phyloP scores from a whole-genome alignment of 2,888 invertebrate species.

The Pocota personata region DNA sequence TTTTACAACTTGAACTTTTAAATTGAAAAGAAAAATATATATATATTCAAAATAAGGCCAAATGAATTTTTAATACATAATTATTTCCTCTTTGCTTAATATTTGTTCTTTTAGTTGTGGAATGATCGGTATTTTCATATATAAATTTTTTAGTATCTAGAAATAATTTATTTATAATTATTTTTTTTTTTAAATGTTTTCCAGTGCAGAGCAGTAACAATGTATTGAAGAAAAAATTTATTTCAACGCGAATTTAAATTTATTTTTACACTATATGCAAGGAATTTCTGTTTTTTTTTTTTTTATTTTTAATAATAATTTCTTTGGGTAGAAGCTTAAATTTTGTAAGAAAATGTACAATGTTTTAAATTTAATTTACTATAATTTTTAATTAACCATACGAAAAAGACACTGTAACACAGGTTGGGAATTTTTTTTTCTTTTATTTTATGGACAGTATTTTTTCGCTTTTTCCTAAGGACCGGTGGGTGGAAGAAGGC shows the following conservation, averaged over 20 bases:
- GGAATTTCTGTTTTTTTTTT: conserved; percentile 32
- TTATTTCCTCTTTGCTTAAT: not conserved
- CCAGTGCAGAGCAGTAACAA: conserved; percentile 57
- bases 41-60: conserved; percentile 62
- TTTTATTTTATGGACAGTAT: conserved; percentile 16
- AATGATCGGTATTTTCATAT: conserved; percentile 64
- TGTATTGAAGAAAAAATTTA: conserved; percentile 43
- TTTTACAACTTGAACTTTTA: conserved; percentile 46
- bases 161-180: conserved; percentile 43
- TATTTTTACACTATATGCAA: conserved; percentile 67
- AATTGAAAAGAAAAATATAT: not conserved
- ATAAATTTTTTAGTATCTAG: conserved; percentile 42
- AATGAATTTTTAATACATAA: conserved; percentile 51
- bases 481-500: conserved; percentile 71
- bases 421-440: conserved; percentile 51
- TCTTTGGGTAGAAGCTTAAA: conserved; percentile 68
- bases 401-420: conserved; percentile 74
- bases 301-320: conserved; percentile 47
- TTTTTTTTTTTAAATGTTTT: conserved; percentile 31
- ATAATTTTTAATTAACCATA: conserved; percentile 68
- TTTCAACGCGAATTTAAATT: conserved; percentile 59
- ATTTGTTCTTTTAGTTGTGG: conserved; percentile 50
- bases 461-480: conserved; percentile 26
- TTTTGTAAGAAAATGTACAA: conserved; percentile 70
- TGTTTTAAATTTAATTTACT: conserved; percentile 48